Conservation (phyloP, 2,113 vertebrate species). For the Fregata magnificens region DNA sequence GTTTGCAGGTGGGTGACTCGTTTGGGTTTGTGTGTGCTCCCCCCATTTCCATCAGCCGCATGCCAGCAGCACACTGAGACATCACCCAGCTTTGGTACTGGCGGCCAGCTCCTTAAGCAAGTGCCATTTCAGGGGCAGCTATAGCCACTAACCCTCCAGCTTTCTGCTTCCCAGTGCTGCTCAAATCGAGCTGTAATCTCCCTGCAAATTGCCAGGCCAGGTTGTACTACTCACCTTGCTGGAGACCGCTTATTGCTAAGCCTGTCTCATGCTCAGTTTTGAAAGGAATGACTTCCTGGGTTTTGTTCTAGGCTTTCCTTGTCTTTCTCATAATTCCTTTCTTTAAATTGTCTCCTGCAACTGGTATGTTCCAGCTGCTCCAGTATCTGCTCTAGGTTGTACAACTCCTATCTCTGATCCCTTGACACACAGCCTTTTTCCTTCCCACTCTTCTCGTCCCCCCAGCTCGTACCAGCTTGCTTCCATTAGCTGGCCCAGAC, state of each 20-base stretch:
- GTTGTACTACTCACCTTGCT: neutral
- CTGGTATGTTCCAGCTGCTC: neutral
- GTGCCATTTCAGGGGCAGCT: neutral
- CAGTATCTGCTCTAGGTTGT: neutral
- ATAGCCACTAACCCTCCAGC: neutral
- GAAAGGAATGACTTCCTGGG: neutral
- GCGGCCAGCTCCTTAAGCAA: neutral
- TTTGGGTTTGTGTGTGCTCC: no score
- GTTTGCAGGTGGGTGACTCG: neutral
- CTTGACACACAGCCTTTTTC: neutral
- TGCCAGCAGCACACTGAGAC: neutral
- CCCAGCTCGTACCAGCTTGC: rapidly evolving
- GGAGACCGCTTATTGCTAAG: neutral
- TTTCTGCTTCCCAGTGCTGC: neutral
- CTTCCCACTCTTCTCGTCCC: neutral
- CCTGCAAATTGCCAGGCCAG: neutral
- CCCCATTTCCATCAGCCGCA: rapidly evolving
- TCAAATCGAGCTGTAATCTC: neutral
- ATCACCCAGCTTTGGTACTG: neutral
- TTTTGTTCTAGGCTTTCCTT: neutral
- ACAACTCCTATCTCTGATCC: neutral
- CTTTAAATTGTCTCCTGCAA: neutral
- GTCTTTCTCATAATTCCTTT: neutral
- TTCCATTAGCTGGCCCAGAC: neutral
- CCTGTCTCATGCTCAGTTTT: neutral